A percentile compares a stretch with the other conserved stretches of the same genome.
phyloP scores from a whole-genome alignment of 2,888 invertebrate genomes.

The Clostera curtula region DNA sequence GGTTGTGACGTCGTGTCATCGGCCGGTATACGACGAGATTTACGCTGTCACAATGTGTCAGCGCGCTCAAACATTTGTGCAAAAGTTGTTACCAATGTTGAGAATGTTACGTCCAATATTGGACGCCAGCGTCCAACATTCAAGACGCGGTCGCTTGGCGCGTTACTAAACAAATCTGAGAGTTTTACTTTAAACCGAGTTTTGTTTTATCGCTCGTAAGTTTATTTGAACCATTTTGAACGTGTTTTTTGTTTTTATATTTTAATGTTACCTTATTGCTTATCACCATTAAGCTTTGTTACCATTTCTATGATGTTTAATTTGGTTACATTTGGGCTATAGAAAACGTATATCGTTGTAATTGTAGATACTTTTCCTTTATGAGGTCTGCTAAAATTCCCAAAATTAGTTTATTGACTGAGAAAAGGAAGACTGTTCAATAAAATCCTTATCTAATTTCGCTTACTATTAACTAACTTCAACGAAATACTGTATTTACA shows the following conservation, averaged over 20 bases:
- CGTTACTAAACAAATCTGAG: constrained; percentile 53
- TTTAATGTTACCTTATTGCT: constrained; percentile 42
- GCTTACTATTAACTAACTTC: too few relatives aligned
- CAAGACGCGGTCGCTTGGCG: constrained; percentile 47
- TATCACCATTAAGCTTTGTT: constrained; percentile 60
- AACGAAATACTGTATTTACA: background rate
- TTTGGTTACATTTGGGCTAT: constrained; percentile 25
- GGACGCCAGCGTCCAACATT: constrained; percentile 29
- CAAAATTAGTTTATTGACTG: constrained; percentile 8
- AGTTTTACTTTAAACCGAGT: constrained; percentile 33
- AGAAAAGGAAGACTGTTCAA: too few relatives aligned
- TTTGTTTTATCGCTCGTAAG: constrained; percentile 42
- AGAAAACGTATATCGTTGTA: constrained; percentile 27
- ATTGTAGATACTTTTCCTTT: constrained; percentile 32
- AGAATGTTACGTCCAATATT: constrained; percentile 38
- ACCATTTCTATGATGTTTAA: constrained; percentile 49
- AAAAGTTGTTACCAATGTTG: constrained; percentile 11
- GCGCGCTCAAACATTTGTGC: constrained; percentile 17
- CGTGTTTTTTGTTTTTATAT: constrained; percentile 39
- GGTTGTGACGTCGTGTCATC: constrained; percentile 28
- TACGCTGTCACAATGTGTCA: constrained; percentile 36
- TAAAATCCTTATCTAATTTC: too few relatives aligned
- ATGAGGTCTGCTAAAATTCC: constrained; percentile 9
- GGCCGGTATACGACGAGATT: constrained; percentile 26
- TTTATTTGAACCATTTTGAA: constrained; percentile 46